phyloP scores from a whole-genome alignment of 1,140 invertebrate genomes.

The Eufriesea mexicana region DNA sequence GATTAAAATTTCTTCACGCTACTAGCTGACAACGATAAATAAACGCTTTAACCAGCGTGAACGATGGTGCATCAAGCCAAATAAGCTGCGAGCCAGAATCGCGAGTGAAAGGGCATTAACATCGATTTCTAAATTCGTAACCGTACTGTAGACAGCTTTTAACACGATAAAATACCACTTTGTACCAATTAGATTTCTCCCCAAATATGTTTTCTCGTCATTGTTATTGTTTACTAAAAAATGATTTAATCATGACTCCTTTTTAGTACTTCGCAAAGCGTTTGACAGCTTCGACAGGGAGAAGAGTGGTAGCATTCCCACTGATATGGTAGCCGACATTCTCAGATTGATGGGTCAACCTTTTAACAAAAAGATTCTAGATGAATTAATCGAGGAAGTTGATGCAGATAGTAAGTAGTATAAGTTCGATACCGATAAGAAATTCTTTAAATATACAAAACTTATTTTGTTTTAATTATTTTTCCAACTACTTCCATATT shows the following conservation, averaged over 20 bases:
- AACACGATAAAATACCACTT: conserved; percentile 2
- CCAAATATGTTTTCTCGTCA: background rate
- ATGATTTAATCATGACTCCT: background rate
- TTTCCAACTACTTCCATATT: background rate
- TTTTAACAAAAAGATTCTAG: conserved; percentile 96
- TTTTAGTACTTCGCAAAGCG: conserved; percentile 93
- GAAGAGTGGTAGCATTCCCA: conserved; percentile 95
- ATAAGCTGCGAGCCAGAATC: conserved; percentile 72
- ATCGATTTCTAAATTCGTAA: conserved; percentile 75
- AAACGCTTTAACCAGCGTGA: conserved; percentile 45
- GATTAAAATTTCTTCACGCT: conserved; percentile 11
- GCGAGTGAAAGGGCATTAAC: conserved; percentile 74
- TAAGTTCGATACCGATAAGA: background rate
- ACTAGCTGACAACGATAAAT: conserved; percentile 37
- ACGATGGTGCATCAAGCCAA: conserved; percentile 66
- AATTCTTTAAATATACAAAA: background rate
- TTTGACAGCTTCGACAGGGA: conserved; percentile 98
- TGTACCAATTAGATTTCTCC: background rate
- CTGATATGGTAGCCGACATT: conserved; percentile 97
- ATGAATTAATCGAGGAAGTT: conserved; percentile 97
- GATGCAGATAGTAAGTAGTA: conserved; percentile 94
- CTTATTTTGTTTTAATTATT: background rate
- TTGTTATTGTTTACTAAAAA: background rate
- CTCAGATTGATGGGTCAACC: conserved; percentile 97
- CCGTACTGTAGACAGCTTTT: conserved; percentile 31